Percentiles rank a stretch among this genome's conserved stretches.
phyloP scores from a whole-genome alignment of 2,797 vertebrate species.

The Notolabrus celidotus region DNA sequence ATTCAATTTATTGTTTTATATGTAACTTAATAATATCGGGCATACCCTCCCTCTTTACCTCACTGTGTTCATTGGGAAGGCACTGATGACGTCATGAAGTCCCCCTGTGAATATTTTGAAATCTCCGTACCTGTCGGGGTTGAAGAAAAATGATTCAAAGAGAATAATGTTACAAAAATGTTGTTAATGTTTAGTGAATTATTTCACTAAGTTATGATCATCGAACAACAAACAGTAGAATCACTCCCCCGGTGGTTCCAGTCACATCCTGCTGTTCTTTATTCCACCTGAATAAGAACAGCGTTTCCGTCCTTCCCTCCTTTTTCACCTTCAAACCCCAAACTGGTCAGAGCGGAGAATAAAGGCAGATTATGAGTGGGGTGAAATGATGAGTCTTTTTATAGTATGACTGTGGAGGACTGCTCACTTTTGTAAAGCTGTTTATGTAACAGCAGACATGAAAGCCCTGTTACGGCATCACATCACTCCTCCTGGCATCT shows the following conservation, averaged over 20 bases:
- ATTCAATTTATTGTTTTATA: too few relatives aligned
- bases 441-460: slow-evolving; percentile 71
- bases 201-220: neutral
- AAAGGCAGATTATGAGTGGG: slow-evolving; percentile 60
- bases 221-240: neutral
- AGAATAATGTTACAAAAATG: too few relatives aligned
- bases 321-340: neutral
- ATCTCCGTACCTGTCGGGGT: too few relatives aligned
- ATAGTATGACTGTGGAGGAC: slow-evolving; percentile 68
- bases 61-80: too few relatives aligned
- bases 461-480: slow-evolving; percentile 60
- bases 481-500: slow-evolving; percentile 36
- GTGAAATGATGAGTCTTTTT: slow-evolving; percentile 66
- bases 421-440: slow-evolving; percentile 64
- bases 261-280: neutral
- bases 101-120: too few relatives aligned
- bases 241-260: neutral
- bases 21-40: too few relatives aligned
- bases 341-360: slow-evolving; percentile 46
- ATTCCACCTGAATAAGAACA: neutral
- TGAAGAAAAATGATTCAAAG: too few relatives aligned
- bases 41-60: too few relatives aligned
- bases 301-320: neutral
- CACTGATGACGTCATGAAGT: too few relatives aligned
- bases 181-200: neutral